These are phyloP conservation scores for Thereva nobilitata DNA, from an alignment of 2,888 invertebrate genomes.

Conservation along the genomic window DNA sequence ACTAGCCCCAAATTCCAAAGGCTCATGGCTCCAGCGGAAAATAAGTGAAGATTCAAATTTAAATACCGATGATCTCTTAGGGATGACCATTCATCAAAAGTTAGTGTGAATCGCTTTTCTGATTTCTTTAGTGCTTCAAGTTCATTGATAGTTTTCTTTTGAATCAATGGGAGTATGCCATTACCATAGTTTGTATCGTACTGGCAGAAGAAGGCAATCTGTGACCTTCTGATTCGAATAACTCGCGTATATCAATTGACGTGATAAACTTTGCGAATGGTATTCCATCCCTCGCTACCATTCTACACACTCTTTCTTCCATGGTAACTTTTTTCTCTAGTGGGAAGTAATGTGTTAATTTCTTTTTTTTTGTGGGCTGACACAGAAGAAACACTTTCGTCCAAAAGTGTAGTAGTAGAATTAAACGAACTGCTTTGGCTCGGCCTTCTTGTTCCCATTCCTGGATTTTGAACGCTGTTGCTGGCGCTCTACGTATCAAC, in stretches of 20 bases:
- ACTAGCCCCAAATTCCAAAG: conserved; percentile 7
- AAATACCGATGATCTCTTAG: too few relatives aligned
- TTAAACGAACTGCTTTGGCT: background rate
- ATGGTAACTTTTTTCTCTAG: too few relatives aligned
- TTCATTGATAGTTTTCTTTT: conserved; percentile 7
- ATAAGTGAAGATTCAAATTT: background rate
- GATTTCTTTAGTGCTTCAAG: background rate
- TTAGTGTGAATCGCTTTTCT: background rate
- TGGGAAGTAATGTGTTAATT: background rate
- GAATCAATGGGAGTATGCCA: background rate
- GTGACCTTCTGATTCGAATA: conserved; percentile 6
- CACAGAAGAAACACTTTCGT: conserved; percentile 1
- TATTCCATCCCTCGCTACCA: conserved; percentile 2
- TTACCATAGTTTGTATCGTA: conserved; percentile 4
- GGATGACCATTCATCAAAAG: conserved; percentile 4
- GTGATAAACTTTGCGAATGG: conserved; percentile 5
- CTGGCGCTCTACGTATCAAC: conserved; percentile 1
- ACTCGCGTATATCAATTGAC: conserved; percentile 1
- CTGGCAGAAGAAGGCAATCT: conserved; percentile 8
- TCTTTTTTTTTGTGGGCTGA: conserved; percentile 1
- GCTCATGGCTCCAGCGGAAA: background rate
- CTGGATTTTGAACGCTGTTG: conserved; percentile 2
- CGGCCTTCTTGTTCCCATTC: background rate
- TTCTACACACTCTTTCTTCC: background rate
- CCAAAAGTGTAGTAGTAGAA: background rate